Evolutionary conservation across 2,888 invertebrate genomes (phyloP).

Genomic region (Trilocha varians): DNA sequence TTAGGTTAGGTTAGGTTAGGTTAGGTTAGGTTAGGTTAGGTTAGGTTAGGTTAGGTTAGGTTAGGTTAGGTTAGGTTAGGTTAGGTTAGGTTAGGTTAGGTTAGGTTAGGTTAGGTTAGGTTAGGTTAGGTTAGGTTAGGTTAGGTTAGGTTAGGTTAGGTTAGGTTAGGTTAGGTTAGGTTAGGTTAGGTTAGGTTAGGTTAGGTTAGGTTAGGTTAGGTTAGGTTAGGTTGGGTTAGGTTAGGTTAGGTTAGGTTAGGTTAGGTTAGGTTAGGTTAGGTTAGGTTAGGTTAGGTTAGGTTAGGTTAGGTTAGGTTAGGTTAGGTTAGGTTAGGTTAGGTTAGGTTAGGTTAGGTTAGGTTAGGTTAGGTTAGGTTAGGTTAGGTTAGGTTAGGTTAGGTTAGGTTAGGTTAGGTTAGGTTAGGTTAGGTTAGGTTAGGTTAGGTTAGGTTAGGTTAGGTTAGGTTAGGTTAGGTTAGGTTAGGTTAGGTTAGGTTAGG

Average conservation of each 20-base stretch:
- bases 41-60: conserved; percentile 16
- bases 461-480: conserved; percentile 10
- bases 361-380: conserved; percentile 8
- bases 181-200: conserved; percentile 9
- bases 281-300: conserved; percentile 10
- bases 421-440: conserved; percentile 10
- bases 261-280: conserved; percentile 10
- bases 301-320: conserved; percentile 11
- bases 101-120: conserved; percentile 19
- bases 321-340: conserved; percentile 11
- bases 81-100: conserved; percentile 21
- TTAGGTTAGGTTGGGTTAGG: conserved; percentile 11
- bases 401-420: conserved; percentile 9
- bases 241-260: conserved; percentile 10
- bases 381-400: conserved; percentile 7
- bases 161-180: conserved; percentile 11
- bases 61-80: conserved; percentile 17
- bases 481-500: conserved; percentile 10
- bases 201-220: conserved; percentile 11
- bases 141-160: conserved; percentile 14
- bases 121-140: conserved; percentile 17
- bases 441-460: conserved; percentile 10
- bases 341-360: conserved; percentile 10
- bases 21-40: conserved; percentile 18
- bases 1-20: conserved; percentile 11